Conservation (phyloP, 2,888 invertebrate species). For the Campoplex capitator region DNA sequence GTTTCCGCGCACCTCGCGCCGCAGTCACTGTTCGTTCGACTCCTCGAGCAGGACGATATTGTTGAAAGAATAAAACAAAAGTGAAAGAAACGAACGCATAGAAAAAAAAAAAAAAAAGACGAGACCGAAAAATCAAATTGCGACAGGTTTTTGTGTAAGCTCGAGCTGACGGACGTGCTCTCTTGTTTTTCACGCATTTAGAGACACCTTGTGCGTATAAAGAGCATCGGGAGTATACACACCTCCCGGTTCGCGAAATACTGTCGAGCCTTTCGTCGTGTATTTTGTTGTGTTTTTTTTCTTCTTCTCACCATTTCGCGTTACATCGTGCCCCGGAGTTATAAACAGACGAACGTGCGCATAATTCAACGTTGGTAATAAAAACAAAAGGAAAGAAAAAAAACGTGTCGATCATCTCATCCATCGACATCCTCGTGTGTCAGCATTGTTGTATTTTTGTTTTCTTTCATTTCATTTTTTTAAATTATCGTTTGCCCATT, state of each 20-base stretch:
- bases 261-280: neutral
- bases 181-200: slow-evolving; percentile 16
- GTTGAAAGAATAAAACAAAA: slow-evolving; percentile 34
- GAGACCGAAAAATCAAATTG: neutral
- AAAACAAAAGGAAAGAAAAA: neutral
- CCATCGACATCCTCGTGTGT: slow-evolving; percentile 35
- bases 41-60: slow-evolving; percentile 74
- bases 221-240: neutral
- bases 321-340: neutral
- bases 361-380: slow-evolving; percentile 8
- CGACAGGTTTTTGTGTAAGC: slow-evolving; percentile 14
- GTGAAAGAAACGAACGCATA: neutral
- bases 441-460: slow-evolving; percentile 27
- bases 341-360: slow-evolving; percentile 24
- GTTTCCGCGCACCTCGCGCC: slow-evolving; percentile 69
- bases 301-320: slow-evolving; percentile 20
- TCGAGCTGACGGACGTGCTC: slow-evolving; percentile 50
- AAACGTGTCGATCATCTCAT: slow-evolving; percentile 21
- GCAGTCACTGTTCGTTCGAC: slow-evolving; percentile 80
- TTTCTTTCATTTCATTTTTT: neutral
- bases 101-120: neutral
- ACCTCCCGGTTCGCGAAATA: slow-evolving; percentile 13
- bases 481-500: neutral
- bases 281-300: slow-evolving; percentile 19
- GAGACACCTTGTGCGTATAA: slow-evolving; percentile 31